These are phyloP conservation scores for Ceramica pisi DNA, from an alignment of 2,888 invertebrate species.

Conservation along the genomic window DNA sequence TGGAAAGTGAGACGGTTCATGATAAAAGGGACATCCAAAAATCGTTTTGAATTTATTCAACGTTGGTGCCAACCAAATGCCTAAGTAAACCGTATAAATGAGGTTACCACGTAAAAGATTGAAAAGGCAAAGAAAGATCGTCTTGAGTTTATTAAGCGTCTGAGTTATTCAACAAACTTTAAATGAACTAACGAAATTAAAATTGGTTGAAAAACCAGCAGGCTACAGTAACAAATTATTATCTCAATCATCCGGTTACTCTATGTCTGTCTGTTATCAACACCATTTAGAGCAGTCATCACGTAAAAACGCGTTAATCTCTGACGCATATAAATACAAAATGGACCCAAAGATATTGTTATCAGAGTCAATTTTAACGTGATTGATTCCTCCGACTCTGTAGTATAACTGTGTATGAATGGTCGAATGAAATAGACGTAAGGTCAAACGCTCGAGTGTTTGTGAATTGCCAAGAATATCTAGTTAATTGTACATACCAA, in stretches of 20 bases:
- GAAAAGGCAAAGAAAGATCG: neutral
- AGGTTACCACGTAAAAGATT: neutral
- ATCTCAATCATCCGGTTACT: slow-evolving; percentile 8
- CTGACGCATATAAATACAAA: slow-evolving; percentile 52
- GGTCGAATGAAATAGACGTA: slow-evolving; percentile 50
- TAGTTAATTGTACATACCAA: slow-evolving; percentile 57
- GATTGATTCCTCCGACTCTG: slow-evolving; percentile 50
- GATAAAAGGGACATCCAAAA: neutral
- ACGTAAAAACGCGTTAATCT: slow-evolving; percentile 30
- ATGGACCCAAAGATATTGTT: slow-evolving; percentile 49
- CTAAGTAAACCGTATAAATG: neutral
- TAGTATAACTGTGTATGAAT: slow-evolving; percentile 39
- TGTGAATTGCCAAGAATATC: slow-evolving; percentile 59
- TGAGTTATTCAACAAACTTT: no score
- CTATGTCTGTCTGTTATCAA: slow-evolving; percentile 13
- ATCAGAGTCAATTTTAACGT: slow-evolving; percentile 53
- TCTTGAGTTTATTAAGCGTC: neutral
- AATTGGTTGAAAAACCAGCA: neutral
- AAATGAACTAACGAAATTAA: neutral
- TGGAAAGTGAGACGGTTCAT: neutral
- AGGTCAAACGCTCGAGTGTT: slow-evolving; percentile 57
- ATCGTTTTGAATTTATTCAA: slow-evolving; percentile 2
- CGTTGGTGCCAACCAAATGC: neutral
- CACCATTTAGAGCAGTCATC: slow-evolving; percentile 17
- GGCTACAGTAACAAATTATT: neutral